Conservation (phyloP, 2,113 vertebrate genomes). For the Malurus alboscapulatus region DNA sequence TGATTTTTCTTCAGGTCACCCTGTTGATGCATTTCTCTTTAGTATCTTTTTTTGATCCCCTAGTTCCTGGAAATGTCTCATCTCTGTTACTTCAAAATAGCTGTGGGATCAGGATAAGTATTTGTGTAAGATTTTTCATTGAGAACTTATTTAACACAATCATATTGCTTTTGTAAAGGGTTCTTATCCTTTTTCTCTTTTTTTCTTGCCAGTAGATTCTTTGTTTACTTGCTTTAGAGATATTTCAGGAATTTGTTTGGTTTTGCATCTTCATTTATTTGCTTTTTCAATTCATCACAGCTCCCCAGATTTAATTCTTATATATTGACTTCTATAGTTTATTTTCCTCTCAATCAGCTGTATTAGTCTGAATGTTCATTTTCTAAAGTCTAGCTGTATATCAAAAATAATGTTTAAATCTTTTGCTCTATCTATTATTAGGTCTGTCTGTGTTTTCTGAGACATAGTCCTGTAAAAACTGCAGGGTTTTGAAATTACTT, state of each 20-base stretch:
- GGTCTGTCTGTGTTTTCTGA: neutral
- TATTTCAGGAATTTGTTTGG: neutral
- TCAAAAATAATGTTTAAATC: neutral
- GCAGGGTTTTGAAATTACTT: neutral
- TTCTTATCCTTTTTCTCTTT: neutral
- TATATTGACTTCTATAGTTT: neutral
- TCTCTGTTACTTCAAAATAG: neutral
- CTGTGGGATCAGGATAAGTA: neutral
- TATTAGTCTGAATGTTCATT: neutral
- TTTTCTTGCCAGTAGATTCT: neutral
- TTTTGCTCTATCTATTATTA: neutral
- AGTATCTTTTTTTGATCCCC: neutral
- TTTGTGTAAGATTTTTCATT: neutral
- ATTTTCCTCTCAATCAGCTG: neutral
- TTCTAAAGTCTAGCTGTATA: neutral
- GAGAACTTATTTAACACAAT: neutral
- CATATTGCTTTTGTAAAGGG: neutral
- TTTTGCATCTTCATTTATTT: constrained; percentile 22
- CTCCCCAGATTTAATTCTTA: neutral
- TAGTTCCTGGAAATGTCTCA: neutral
- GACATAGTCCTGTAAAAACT: neutral
- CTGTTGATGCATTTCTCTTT: neutral
- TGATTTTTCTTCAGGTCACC: neutral
- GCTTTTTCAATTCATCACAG: neutral
- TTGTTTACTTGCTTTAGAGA: neutral